Percentiles rank a stretch among this genome's conserved stretches.
These are phyloP conservation scores for Drosophila pseudoobscura DNA, from an alignment of 1,140 invertebrate genomes.

Conservation along the genomic window DNA sequence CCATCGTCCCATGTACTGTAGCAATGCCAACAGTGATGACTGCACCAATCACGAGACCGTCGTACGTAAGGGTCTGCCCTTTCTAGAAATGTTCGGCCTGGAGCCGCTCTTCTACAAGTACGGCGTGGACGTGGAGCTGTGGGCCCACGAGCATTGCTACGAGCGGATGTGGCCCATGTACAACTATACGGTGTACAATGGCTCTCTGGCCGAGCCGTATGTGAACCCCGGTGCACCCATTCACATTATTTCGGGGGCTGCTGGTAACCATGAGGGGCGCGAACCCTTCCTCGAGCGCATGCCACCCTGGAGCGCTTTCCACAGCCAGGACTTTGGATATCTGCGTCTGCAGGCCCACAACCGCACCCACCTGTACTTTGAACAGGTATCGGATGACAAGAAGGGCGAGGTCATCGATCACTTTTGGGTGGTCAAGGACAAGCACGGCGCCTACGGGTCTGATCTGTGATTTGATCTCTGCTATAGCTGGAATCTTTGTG, in stretches of 20 bases:
- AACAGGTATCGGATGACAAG: constrained; percentile 95
- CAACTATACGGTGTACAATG: constrained; percentile 93
- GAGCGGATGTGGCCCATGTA: constrained; percentile 97
- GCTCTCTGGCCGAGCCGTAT: constrained; percentile 90
- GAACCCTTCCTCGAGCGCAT: constrained; percentile 83
- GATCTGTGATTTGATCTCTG: not conserved
- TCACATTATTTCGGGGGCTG: constrained; percentile 96
- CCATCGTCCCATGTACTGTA: constrained; percentile 99
- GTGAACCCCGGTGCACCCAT: constrained; percentile 94
- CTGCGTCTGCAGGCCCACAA: constrained; percentile 92
- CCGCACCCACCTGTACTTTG: constrained; percentile 93
- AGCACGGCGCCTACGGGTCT: constrained; percentile 81
- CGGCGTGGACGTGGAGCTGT: constrained; percentile 96
- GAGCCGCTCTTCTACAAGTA: constrained; percentile 94
- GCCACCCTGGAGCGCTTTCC: constrained; percentile 77
- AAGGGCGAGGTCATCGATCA: constrained; percentile 89
- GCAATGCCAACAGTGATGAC: constrained; percentile 93
- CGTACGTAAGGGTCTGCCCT: constrained; percentile 89
- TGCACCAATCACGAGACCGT: constrained; percentile 91
- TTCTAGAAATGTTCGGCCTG: constrained; percentile 88
- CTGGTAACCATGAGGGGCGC: constrained; percentile 89
- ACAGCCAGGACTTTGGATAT: constrained; percentile 93
- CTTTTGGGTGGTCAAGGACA: constrained; percentile 90
- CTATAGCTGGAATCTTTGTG: constrained; percentile 1
- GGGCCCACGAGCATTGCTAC: constrained; percentile 98